Evolutionary conservation across 2,888 invertebrate species (phyloP).

Genomic region (Gari tellinella): DNA sequence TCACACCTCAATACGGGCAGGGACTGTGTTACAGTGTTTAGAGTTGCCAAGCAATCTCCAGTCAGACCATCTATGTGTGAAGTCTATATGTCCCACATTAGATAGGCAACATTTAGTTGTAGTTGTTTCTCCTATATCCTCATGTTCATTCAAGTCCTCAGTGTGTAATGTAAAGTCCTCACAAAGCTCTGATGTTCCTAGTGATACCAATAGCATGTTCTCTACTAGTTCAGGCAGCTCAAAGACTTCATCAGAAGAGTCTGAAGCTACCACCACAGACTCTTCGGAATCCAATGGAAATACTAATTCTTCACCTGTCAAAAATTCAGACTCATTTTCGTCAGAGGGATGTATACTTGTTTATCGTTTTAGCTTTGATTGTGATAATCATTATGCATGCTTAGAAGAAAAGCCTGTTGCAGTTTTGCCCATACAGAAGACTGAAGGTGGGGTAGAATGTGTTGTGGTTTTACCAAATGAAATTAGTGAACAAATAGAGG

Average conservation of each 20-base stretch:
- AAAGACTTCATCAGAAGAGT: slow-evolving; percentile 26
- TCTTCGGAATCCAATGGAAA: slow-evolving; percentile 25
- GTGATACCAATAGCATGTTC: background rate
- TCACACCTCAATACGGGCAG: slow-evolving; percentile 51
- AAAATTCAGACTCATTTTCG: slow-evolving; percentile 37
- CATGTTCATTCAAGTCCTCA: background rate
- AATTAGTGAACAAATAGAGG: slow-evolving; percentile 71
- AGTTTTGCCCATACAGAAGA: slow-evolving; percentile 64
- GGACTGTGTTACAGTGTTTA: slow-evolving; percentile 79
- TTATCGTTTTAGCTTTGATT: slow-evolving; percentile 86
- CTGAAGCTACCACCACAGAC: slow-evolving; percentile 5
- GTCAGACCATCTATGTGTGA: slow-evolving; percentile 86
- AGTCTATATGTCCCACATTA: slow-evolving; percentile 89
- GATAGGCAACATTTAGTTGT: slow-evolving; percentile 89
- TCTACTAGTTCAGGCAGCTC: slow-evolving; percentile 32
- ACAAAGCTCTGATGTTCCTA: slow-evolving; percentile 13
- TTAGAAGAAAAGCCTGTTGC: slow-evolving; percentile 88
- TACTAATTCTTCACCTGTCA: slow-evolving; percentile 34
- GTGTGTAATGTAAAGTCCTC: slow-evolving; percentile 18
- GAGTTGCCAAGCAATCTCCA: slow-evolving; percentile 75
- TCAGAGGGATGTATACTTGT: slow-evolving; percentile 86
- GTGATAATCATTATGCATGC: slow-evolving; percentile 84
- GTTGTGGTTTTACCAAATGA: slow-evolving; percentile 78
- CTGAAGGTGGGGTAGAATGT: slow-evolving; percentile 67
- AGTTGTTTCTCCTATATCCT: slow-evolving; percentile 69